Conservation (phyloP, 2,797 vertebrate genomes). For the Ibycter americanus region DNA sequence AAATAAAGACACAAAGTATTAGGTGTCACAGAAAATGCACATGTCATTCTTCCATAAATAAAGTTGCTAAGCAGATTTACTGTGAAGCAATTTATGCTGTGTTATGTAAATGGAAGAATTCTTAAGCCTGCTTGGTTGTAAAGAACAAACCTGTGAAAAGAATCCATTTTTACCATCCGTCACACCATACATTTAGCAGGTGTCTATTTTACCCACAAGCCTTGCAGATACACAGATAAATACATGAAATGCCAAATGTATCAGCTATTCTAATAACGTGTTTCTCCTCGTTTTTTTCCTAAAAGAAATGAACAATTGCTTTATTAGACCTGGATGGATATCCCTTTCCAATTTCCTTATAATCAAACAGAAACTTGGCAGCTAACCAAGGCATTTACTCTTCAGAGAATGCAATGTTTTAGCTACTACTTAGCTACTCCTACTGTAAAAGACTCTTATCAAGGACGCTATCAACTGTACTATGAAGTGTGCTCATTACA, state of each 20-base stretch:
- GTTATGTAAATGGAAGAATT: constrained; percentile 55
- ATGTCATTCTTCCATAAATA: constrained; percentile 67
- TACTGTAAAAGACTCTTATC: not conserved
- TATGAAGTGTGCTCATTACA: not conserved
- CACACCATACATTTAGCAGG: constrained; percentile 52
- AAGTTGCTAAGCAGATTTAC: constrained; percentile 65
- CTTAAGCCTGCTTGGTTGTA: constrained; percentile 40
- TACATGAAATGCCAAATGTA: constrained; percentile 25
- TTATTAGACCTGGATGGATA: not conserved
- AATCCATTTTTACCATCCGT: constrained; percentile 52
- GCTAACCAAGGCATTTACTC: constrained; percentile 14
- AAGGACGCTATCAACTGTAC: constrained; percentile 3
- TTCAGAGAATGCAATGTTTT: constrained; percentile 2
- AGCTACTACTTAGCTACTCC: constrained; percentile 18
- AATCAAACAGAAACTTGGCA: constrained; percentile 52
- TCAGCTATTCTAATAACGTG: not conserved
- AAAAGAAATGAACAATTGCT: constrained; percentile 21
- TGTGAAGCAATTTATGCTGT: constrained; percentile 62
- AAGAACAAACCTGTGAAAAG: constrained; percentile 62
- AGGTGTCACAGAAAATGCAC: constrained; percentile 53
- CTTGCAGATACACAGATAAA: constrained; percentile 52
- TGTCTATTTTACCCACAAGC: constrained; percentile 57
- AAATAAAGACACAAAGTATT: constrained; percentile 58
- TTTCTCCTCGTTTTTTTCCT: not conserved
- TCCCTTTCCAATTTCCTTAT: constrained; percentile 30